These are phyloP conservation scores for Ctena decussata DNA, from an alignment of 2,888 invertebrate genomes.

Conservation along the genomic window DNA sequence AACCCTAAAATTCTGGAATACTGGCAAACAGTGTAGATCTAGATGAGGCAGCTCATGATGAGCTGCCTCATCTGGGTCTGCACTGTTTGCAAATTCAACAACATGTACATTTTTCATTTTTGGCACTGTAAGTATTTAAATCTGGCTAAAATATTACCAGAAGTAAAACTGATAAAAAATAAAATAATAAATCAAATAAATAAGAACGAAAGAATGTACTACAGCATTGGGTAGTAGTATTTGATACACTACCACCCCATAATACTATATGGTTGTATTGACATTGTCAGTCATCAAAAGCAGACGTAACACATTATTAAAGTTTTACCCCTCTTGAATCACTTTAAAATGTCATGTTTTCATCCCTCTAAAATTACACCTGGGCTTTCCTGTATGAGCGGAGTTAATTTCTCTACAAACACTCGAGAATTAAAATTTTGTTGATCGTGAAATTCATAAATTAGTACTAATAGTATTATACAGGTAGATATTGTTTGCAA, in stretches of 20 bases:
- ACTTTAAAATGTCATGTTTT: background rate
- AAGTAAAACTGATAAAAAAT: no score
- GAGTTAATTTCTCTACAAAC: background rate
- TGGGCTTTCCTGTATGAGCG: background rate
- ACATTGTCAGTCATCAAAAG: background rate
- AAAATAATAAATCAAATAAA: no score
- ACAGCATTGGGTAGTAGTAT: background rate
- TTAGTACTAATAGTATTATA: background rate
- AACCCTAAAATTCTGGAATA: no score
- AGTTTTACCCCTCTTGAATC: background rate
- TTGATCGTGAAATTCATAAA: conserved; percentile 10
- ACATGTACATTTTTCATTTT: no score
- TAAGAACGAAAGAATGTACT: background rate
- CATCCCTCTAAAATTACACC: background rate
- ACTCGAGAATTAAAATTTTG: conserved; percentile 1
- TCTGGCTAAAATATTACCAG: no score
- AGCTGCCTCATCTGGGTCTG: no score
- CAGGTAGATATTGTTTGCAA: conserved; percentile 4
- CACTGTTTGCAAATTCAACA: no score
- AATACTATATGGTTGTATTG: background rate
- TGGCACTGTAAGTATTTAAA: no score
- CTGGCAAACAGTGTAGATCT: no score
- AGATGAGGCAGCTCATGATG: no score
- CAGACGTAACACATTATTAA: background rate
- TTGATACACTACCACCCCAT: background rate